Base-by-base conservation (phyloP, 2,113 vertebrate genomes). In the Atrichornis clamosus region DNA sequence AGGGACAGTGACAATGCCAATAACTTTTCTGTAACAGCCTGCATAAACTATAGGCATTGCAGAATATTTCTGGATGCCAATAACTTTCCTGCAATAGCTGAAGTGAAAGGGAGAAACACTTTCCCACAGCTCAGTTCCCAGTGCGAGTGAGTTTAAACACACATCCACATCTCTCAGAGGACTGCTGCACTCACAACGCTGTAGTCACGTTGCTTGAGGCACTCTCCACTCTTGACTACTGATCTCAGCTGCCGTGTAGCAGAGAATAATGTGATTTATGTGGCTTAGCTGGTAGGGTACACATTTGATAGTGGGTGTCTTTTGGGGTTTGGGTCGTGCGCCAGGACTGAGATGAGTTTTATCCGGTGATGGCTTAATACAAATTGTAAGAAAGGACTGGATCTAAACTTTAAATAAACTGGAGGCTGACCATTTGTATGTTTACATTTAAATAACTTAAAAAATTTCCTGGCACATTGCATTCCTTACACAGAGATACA, bases 261-360 rank as follows among this genome's bases (percentile, higher is more conserved):
- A 84, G 24, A 67, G 55, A 55, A 63, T 33, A 74, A 52, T 22
- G 4, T 5, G 10, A 73, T 42, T 75, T 67, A 37, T 30, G 41
- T 27, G 52, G 70, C 26, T 90, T 30, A 47, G 46, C 62, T 69
- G 37, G 49, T 30, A 67, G 30, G 39, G 17, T 42, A 55, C n/a
- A 12, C 0, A 0, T 77, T 67, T 89, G 39, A 55, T 32, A 69
- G 21, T 35, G 22, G 24, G 19, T 32, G 22, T 37, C n/a, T 21
- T 2, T 5, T 73, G 44, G 37, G 46, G 22, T 68, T 60, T 80
- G 41, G 17, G 37, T 88, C 76, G 76, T 84, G 39, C 0, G 1
- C 46, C 15, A 69, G 37, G 26, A 58, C 14, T 41, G 46, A 88
- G 53, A 42, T 50, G 33, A 4, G 4, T 63, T 89, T 86, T 83